Conservation (phyloP, 2,888 invertebrate species). For the Diloba caeruleocephala region DNA sequence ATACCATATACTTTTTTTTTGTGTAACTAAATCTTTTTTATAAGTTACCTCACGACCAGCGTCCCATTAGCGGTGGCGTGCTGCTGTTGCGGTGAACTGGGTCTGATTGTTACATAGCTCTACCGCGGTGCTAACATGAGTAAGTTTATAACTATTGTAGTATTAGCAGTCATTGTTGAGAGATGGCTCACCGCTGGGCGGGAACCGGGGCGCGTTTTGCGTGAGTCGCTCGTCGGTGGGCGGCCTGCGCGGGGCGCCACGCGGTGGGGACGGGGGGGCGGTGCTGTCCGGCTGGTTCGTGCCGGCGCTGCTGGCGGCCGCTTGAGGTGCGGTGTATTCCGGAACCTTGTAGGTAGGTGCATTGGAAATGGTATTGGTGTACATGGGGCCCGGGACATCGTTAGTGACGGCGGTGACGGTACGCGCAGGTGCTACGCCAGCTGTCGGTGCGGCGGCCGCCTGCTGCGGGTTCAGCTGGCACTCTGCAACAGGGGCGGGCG, state of each 20-base stretch:
- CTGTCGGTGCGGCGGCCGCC: background rate
- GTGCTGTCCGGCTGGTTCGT: slow-evolving; percentile 6
- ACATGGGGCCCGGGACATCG: background rate
- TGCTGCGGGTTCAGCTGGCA: slow-evolving; percentile 10
- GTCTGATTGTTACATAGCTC: background rate
- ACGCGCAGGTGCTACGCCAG: background rate
- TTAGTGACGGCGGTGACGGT: background rate
- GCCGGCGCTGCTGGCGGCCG: slow-evolving; percentile 36
- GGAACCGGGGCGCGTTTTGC: slow-evolving; percentile 23
- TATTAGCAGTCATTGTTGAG: no score
- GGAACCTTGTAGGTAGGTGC: background rate
- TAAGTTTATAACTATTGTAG: no score
- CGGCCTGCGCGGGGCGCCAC: background rate
- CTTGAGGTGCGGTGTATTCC: slow-evolving; percentile 27
- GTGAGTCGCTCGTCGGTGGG: slow-evolving; percentile 8
- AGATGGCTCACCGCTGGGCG: slow-evolving; percentile 39
- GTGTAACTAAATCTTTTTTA: no score
- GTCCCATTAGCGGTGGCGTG: no score
- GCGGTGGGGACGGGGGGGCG: slow-evolving; percentile 9
- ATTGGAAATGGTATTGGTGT: background rate
- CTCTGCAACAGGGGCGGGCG: slow-evolving; percentile 18
- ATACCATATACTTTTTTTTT: no score
- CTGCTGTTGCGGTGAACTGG: no score
- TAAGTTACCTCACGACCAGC: no score
- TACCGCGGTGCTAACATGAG: no score